Evolutionary conservation across 2,888 invertebrate genomes (phyloP).

Genomic region (Eristalinus aeneus): DNA sequence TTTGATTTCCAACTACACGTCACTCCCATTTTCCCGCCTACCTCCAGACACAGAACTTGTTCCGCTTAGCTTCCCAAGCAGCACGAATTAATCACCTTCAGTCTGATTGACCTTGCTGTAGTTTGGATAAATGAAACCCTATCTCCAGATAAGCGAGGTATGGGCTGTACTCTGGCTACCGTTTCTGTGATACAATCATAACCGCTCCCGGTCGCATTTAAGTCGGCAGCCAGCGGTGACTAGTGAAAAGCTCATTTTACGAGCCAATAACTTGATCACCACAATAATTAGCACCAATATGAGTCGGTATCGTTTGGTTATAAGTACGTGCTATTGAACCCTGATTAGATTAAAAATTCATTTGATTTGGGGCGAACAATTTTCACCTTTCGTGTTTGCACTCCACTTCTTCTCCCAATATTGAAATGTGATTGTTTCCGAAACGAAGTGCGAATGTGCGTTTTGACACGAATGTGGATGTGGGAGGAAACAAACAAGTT

Average conservation of each 20-base stretch:
- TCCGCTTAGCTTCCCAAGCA: not conserved
- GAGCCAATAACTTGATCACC: not conserved
- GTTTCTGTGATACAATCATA: not conserved
- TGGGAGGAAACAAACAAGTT: not conserved
- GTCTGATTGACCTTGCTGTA: not conserved
- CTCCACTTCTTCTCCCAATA: not conserved
- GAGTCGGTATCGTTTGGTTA: not conserved
- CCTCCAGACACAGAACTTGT: not conserved
- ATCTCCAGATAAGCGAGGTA: not conserved
- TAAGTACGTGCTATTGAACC: not conserved
- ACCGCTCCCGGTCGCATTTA: not conserved
- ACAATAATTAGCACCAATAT: not conserved
- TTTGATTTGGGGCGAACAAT: not conserved
- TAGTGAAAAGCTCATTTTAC: not conserved
- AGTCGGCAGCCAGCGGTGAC: not conserved
- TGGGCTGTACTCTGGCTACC: not conserved
- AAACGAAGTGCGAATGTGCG: not conserved
- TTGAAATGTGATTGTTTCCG: not conserved
- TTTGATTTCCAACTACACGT: not conserved
- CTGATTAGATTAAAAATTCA: not conserved
- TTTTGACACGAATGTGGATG: not conserved
- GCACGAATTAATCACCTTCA: not conserved
- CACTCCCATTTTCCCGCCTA: not conserved
- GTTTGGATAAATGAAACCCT: not conserved
- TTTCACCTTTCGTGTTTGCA: not conserved